These are phyloP conservation scores for Helleia helle DNA, from an alignment of 2,888 invertebrate species.

Conservation along the genomic window DNA sequence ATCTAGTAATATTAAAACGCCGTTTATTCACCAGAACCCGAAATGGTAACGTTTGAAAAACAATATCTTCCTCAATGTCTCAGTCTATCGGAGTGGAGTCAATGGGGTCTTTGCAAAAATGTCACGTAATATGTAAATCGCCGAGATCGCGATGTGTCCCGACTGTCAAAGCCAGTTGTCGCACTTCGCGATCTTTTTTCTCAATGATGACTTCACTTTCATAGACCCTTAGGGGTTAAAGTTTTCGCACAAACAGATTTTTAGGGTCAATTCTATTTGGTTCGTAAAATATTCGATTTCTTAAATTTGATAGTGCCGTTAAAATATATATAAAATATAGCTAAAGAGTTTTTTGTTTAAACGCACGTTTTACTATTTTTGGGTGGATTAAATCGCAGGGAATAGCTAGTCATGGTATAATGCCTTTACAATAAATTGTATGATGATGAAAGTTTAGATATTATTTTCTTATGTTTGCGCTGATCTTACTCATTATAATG, in stretches of 20 bases:
- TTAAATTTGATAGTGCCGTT: too few species aligned
- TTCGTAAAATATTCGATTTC: conserved; percentile 8
- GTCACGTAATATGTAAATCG: conserved; percentile 73
- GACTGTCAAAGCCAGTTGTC: conserved; percentile 63
- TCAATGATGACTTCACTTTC: conserved; percentile 54
- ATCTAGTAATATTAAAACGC: neutral
- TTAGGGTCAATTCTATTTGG: conserved; percentile 4
- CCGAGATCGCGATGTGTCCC: conserved; percentile 66
- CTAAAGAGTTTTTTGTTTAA: too few species aligned
- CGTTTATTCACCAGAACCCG: conserved; percentile 13
- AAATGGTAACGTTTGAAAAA: conserved; percentile 46
- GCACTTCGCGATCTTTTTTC: conserved; percentile 51
- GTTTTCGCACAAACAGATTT: conserved; percentile 26
- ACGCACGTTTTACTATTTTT: too few species aligned
- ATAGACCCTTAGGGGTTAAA: conserved; percentile 24
- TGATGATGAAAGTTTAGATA: too few species aligned
- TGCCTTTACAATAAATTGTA: too few species aligned
- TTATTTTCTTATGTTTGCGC: too few species aligned
- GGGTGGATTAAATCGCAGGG: too few species aligned
- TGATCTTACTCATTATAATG: too few species aligned
- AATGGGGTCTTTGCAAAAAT: conserved; percentile 65
- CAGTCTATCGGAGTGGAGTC: conserved; percentile 61
- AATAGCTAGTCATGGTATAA: too few species aligned
- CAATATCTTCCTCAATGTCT: conserved; percentile 64
- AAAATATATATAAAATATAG: too few species aligned